Evolutionary conservation across 2,888 invertebrate species (phyloP), one percentile per base, ranked within the genome.

Genomic region (Nycteola revayana): DNA sequence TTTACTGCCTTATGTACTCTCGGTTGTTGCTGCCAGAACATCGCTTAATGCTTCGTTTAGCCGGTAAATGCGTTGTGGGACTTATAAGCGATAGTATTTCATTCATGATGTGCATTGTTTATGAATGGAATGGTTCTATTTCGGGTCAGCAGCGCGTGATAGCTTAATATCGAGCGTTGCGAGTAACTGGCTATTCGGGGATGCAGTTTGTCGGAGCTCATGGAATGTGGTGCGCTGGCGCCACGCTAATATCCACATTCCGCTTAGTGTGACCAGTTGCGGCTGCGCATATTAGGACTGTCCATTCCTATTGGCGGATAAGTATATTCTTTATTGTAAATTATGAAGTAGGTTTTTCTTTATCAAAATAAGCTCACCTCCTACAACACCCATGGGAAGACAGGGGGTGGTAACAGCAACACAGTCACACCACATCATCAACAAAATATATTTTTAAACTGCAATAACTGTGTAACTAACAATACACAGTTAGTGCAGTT

Each of bases 121-220:
- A 71, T 81, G 79, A 82, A 83, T 81, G 79, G 66, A 61, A 56
- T 60, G 60, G 48, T 60, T 81, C 71, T 82, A 83, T 83, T 78
- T 82, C 43, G 63, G 68, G 68, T 67, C 64, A 75, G 56, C 61
- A 71, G 73, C 65, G 76, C 81, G 75, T 79, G 75, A 68, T 75
- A 66, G 68, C 46, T 67, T 65, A 65, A 71, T 72, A 66, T 63
- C 58, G 51, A 51, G 58, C 66, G 60, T 70, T 68, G 62, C 65
- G 66, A 59, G 56, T 14, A 3, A 49, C 38, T 49, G 14, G 57
- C 50, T 75, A 76, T 77, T 75, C 71, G 60, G 59, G 64, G 67
- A 77, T 81, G 83, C 81, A 77, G 71, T 81, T 74, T 64, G 61
- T 43, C 60, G 44, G 42, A 55, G 60, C 52, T 43, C 60, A 61